These are phyloP conservation scores for Lordiphosa fenestrarum DNA, from an alignment of 2,888 invertebrate genomes.

Conservation along the genomic window DNA sequence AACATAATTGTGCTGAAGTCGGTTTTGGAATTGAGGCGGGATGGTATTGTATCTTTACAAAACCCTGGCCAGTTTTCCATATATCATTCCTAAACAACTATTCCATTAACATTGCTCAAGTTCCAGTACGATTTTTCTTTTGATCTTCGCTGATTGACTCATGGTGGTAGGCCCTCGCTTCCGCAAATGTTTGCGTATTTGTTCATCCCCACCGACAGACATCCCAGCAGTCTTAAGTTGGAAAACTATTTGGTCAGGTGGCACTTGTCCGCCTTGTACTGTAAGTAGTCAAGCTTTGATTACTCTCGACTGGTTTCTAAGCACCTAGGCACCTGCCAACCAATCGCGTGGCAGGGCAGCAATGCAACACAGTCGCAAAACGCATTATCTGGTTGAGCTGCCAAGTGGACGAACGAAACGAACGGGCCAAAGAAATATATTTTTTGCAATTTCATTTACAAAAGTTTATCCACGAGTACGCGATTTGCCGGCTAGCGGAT, in stretches of 20 bases:
- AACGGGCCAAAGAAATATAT: constrained; percentile 29
- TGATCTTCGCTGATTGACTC: no score
- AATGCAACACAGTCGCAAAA: constrained; percentile 70
- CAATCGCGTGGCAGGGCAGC: constrained; percentile 26
- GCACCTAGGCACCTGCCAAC: constrained; percentile 47
- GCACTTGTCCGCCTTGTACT: constrained; percentile 35
- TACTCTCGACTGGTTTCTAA: constrained; percentile 67
- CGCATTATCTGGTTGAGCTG: constrained; percentile 70
- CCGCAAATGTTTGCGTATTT: neutral
- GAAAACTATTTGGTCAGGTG: constrained; percentile 58
- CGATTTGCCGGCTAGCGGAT: constrained; percentile 40
- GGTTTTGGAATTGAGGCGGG: no score
- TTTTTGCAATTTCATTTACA: constrained; percentile 72
- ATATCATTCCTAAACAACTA: no score
- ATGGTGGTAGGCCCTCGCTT: no score
- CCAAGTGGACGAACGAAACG: constrained; percentile 49
- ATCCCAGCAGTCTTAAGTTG: neutral
- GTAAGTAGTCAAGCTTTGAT: constrained; percentile 62
- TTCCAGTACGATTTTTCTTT: no score
- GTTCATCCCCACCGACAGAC: neutral
- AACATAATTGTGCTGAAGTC: no score
- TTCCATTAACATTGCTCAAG: no score
- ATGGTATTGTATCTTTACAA: no score
- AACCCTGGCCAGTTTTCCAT: no score
- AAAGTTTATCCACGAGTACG: constrained; percentile 70